phyloP scores from a whole-genome alignment of 2,888 invertebrate species.

The Lucinisca nassula region DNA sequence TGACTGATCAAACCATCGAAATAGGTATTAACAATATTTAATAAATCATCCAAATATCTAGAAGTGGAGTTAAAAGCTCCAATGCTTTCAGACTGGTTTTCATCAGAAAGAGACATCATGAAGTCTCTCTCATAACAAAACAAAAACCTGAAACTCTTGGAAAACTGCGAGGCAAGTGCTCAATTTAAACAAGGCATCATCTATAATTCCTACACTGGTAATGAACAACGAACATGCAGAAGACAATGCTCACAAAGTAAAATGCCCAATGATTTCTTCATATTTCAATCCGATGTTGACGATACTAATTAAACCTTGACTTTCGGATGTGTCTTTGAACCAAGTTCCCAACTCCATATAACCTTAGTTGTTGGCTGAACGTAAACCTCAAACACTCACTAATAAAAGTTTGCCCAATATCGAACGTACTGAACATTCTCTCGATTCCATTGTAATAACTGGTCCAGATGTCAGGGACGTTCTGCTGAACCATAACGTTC shows the following conservation, averaged over 20 bases:
- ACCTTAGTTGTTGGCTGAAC: no score
- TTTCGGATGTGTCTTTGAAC: no score
- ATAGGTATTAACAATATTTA: no score
- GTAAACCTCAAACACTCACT: no score
- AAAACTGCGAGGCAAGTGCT: not conserved
- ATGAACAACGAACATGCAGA: not conserved
- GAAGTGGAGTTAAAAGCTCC: no score
- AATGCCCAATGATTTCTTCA: not conserved
- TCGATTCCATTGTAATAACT: not conserved
- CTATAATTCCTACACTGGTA: not conserved
- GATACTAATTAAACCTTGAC: not conserved
- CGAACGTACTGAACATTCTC: not conserved
- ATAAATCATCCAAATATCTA: no score
- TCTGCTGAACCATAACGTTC: not conserved
- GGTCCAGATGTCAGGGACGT: not conserved
- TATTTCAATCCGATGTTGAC: not conserved
- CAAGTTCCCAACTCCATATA: no score
- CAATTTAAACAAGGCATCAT: not conserved
- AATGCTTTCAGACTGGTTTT: no score
- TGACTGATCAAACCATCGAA: no score
- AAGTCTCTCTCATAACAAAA: no score
- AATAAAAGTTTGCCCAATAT: not conserved
- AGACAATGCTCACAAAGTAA: not conserved
- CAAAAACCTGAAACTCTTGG: not conserved
- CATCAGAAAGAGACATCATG: no score